phyloP scores from a whole-genome alignment of 2,113 vertebrate species.

The Nothocercus nigrocapillus region DNA sequence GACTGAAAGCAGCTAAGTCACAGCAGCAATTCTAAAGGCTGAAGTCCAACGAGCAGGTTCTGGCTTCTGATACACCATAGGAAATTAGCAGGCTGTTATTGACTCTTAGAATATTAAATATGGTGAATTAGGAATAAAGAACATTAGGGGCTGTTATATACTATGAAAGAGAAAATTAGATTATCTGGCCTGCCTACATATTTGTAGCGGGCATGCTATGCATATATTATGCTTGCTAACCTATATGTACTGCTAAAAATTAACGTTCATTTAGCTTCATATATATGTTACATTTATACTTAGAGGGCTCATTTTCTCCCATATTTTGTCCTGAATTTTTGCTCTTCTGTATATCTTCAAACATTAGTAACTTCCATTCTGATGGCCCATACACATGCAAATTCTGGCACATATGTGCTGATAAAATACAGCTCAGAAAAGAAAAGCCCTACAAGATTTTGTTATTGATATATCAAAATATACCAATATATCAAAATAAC shows the following conservation, averaged over 20 bases:
- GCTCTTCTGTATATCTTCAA: not conserved
- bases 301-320: accelerated
- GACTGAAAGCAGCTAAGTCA: not conserved
- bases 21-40: not conserved
- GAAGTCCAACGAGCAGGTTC: not conserved
- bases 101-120: not conserved
- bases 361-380: not conserved
- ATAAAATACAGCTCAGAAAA: not conserved
- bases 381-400: not conserved
- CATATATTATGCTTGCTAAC: not conserved
- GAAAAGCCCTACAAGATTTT: not conserved
- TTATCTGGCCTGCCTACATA: not conserved
- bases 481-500: not conserved
- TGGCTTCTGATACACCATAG: not conserved
- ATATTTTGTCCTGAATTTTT: not conserved
- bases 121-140: not conserved
- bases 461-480: no score
- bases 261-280: not conserved
- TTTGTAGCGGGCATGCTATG: not conserved
- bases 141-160: not conserved
- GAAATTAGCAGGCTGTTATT: not conserved
- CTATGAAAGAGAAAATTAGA: not conserved
- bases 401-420: not conserved
- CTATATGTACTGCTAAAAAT: accelerated
- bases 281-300: accelerated